These are phyloP conservation scores for Scaptomyza reducta DNA, from an alignment of 2,888 invertebrate species.

Conservation along the genomic window DNA sequence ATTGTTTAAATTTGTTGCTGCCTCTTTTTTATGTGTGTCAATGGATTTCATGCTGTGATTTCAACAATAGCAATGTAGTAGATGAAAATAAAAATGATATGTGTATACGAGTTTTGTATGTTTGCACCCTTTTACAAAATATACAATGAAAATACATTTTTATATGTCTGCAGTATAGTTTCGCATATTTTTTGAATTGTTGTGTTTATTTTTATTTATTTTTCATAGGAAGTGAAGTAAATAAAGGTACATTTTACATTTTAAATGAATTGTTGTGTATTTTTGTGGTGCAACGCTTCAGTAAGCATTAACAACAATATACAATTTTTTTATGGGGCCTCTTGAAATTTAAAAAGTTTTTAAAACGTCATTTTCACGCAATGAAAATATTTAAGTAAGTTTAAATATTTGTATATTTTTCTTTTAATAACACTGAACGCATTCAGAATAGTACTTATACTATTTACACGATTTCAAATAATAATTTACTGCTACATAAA, in stretches of 20 bases:
- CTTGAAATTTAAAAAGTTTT: not conserved
- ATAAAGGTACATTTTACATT: conserved; percentile 1
- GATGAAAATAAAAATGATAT: conserved; percentile 17
- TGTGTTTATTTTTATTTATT: not conserved
- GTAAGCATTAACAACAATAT: conserved; percentile 4
- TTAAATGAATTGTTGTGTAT: conserved; percentile 6
- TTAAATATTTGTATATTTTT: not conserved
- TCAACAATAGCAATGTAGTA: conserved; percentile 4
- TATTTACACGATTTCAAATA: too few relatives aligned
- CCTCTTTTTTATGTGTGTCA: conserved; percentile 21
- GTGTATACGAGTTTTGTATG: not conserved
- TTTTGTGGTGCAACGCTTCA: conserved; percentile 16
- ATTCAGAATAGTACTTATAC: not conserved
- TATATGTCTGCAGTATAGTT: not conserved
- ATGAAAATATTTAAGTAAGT: not conserved
- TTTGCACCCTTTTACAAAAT: not conserved
- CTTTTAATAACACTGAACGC: too few relatives aligned
- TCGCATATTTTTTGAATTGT: not conserved
- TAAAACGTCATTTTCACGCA: not conserved
- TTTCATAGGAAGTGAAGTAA: not conserved
- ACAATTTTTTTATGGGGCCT: not conserved
- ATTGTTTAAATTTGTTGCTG: conserved; percentile 26
- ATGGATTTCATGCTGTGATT: conserved; percentile 32
- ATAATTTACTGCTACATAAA: too few relatives aligned
- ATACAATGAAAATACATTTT: not conserved